Base-by-base conservation (phyloP, 2,888 invertebrate genomes). In the Julus scandinavius region DNA sequence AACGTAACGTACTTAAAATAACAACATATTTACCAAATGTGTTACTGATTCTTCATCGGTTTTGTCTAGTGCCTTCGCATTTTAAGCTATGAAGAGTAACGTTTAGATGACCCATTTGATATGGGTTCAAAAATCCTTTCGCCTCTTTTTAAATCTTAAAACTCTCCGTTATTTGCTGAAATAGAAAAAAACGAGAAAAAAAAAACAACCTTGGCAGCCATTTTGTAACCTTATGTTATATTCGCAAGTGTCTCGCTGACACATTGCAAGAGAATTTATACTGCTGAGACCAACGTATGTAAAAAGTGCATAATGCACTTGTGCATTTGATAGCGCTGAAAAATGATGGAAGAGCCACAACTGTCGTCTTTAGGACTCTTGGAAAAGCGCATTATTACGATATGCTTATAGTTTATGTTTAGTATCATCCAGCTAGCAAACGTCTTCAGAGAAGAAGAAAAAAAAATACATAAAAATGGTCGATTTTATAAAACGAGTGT, bases 241-340 rank as follows among this genome's bases (percentile, higher is more conserved):
- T 6, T 54, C 11, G 54, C 54, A 6, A 63, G n/a, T n/a, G n/a
- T 1, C 63, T 63, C 17, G 17, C 17, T 63, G n/a, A n/a, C 6
- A 63, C 63, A 6, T 63, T 63, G 63, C n/a, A 9, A 29, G 29
- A 72, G 29, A 72, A 72, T 72, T 29, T 72, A 29, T 29, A n/a
- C 29, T 13, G 72, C 29, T 72, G 29, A 29, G 72, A 20, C 72
- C 29, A 72, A 72, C 72, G n/a, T 72, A 72, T 29, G 72, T 72
- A 72, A 72, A 72, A 72, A 29, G 72, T 29, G 29, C 72, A 72
- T 72, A 72, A 72, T 72, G 72, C 72, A 29, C 7, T 29, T 29
- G 72, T 72, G 72, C 72, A 72, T 72, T 72, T 72, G 72, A 72
- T 72, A 72, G 72, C 72, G n/a, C 29, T 72, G 72, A 72, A 72